Evolutionary conservation across 1,140 invertebrate genomes (phyloP).

Genomic region (Megalopta genalis): DNA sequence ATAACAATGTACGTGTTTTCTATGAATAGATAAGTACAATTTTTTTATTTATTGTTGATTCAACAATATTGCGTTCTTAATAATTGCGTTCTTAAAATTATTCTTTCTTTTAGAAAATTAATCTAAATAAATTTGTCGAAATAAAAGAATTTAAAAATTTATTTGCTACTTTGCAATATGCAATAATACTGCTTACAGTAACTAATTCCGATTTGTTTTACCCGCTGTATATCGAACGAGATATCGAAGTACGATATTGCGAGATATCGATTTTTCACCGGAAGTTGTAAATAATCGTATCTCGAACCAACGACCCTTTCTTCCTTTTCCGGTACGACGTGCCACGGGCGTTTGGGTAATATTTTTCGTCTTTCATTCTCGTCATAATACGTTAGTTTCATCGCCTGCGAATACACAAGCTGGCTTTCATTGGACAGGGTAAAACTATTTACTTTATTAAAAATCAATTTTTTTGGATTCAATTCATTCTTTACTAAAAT

Average conservation of each 20-base stretch:
- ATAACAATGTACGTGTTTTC: not conserved
- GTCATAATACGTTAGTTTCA: conserved; percentile 55
- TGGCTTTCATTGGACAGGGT: conserved; percentile 62
- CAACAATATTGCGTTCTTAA: no score
- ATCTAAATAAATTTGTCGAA: not conserved
- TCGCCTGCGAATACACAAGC: conserved; percentile 48
- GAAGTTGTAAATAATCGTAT: conserved; percentile 38
- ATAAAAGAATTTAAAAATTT: not conserved
- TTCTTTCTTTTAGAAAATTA: no score
- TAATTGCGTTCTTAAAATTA: no score
- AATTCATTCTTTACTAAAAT: conserved; percentile 12
- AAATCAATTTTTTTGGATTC: conserved; percentile 21
- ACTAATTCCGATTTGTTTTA: not conserved
- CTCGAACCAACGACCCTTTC: conserved; percentile 47
- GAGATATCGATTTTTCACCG: conserved; percentile 41
- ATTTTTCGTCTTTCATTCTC: conserved; percentile 69
- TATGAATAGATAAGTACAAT: not conserved
- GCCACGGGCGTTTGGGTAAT: conserved; percentile 65
- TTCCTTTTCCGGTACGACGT: conserved; percentile 71
- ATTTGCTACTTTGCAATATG: no score
- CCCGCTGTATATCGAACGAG: conserved; percentile 1
- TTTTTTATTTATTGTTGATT: not conserved
- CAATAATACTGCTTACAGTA: no score
- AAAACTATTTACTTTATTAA: conserved; percentile 40
- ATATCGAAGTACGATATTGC: conserved; percentile 31